Base-by-base conservation (phyloP, 1,140 invertebrate genomes). In the Meloidogyne exigua region DNA sequence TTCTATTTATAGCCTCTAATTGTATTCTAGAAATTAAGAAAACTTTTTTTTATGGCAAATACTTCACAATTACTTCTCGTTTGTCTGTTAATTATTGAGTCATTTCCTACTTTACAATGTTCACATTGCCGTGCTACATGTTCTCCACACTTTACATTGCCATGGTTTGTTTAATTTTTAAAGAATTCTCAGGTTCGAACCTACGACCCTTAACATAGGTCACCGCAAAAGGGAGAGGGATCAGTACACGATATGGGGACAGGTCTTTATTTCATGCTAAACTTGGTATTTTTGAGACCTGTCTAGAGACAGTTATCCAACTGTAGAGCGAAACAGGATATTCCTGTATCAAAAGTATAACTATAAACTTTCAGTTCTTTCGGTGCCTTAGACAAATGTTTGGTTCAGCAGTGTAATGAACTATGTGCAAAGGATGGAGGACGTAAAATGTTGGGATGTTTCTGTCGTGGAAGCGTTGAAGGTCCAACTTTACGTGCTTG, bases 401-500 rank as follows among this genome's bases (percentile, higher is more conserved):
- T 75, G 12, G 72, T 44, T 23, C 44, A 66, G 12, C 26, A 39
- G 18, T 75, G 72, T 23, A 39, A 68, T 28, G 72, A 75, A 25
- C 10, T 63, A 11, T 75, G 72, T 57, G 23, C 28, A 65, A 75
- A 75, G 26, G 72, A 75, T 57, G 72, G 72, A 21, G 63, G 65
- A 12, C 72, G 72, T 11, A 75, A 66, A 42, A 66, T 75, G 26
- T 32, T 66, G 12, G 72, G 36, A 66, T 75, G 72, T 57, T 75
- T 67, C 57, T 75, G 72, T 65, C 72, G 72, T 26, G 72, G 72
- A 26, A 67, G 44, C 9, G n/a, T 75, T 68, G 72, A 75, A 75
- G 72, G 72, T 3, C 64, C 72, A 39, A 75, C 72, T 5, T 15
- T 75, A 21, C 72, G 72, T 23, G 72, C 72, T 36, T 75, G 72